phyloP scores from a whole-genome alignment of 2,888 invertebrate species.

The Steinernema hermaphroditum region DNA sequence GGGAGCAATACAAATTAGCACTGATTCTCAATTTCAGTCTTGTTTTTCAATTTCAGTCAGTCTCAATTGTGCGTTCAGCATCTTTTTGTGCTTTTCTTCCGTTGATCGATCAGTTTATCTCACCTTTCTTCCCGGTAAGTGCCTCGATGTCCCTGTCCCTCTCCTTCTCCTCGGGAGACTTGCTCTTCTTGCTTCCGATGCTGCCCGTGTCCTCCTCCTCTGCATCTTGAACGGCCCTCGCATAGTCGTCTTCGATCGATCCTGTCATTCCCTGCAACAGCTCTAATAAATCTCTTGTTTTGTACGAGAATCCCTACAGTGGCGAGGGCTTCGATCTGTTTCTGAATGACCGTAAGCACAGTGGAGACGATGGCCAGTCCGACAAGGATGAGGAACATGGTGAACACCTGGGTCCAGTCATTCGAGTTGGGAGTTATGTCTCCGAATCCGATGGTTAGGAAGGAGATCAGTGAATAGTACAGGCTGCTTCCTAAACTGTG shows the following conservation, averaged over 20 bases:
- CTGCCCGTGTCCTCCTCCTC: constrained; percentile 49
- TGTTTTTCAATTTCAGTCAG: no score
- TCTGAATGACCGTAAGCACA: constrained; percentile 60
- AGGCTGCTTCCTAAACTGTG: constrained; percentile 6
- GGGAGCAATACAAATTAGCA: no score
- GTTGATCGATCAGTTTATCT: no score
- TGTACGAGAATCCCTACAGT: no score
- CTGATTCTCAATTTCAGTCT: no score
- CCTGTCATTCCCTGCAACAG: constrained; percentile 56
- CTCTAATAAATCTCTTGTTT: background rate
- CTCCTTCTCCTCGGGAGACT: constrained; percentile 30
- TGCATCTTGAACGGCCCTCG: constrained; percentile 56
- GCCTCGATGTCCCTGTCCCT: constrained; percentile 38
- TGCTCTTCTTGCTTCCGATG: constrained; percentile 4
- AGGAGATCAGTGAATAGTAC: constrained; percentile 33
- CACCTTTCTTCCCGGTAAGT: constrained; percentile 29
- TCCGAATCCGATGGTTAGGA: constrained; percentile 63
- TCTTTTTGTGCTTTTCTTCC: no score
- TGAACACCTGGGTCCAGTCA: constrained; percentile 14
- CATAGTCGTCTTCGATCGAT: constrained; percentile 63
- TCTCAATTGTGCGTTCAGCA: no score
- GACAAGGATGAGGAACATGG: constrained; percentile 51
- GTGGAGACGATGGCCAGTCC: constrained; percentile 65
- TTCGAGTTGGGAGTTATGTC: constrained; percentile 31
- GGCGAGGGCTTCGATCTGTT: constrained; percentile 62